Evolutionary conservation across 2,797 vertebrate genomes (phyloP), one percentile per base, ranked within the genome.

Genomic region (Acanthopagrus latus): DNA sequence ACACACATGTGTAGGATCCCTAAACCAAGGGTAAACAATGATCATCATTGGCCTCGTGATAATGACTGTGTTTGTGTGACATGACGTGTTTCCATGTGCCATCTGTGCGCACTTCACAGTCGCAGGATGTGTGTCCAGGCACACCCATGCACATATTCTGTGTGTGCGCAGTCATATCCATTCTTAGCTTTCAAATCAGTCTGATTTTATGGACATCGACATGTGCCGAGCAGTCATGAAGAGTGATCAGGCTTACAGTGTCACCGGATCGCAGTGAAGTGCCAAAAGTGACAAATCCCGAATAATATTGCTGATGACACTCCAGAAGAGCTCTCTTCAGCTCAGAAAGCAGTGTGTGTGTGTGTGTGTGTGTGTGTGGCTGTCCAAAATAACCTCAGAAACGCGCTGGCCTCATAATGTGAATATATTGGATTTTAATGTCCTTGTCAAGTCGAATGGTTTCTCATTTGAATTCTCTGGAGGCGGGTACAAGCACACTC

Each of bases 371-470:
- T 41, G 38, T 58, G 7, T 64, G 51, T 63, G 25, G 70, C 78
- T 75, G 76, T 86, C 70, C 43, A 82, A 84, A 90, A 87, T 82
- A 90, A 84, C 82, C 71, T 62, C 48, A 64, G 69, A 80, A 83
- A 81, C 14, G 18, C 68, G 25, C 20, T 3, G 69, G 46, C 64
- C 55, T 84, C 80, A 88, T 93, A 87, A 92, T 89, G 80, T 85
- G 87, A 87, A 88, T 83, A 89, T 85, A 94, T 91, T 92, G 87
- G 71, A 86, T 86, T 93, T 89, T 93, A 93, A 93, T 91, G 88
- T 88, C 78, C 83, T 83, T 93, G 89, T 92, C 93, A 90, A 91
- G 74, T 88, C 52, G 33, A 81, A 86, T 89, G 85, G 83, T 84
- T 90, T 87, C 84, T 81, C 80, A 82, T 92, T 83, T 74, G 80